Percentiles rank a stretch among this genome's conserved stretches.
Evolutionary conservation across 2,797 vertebrate species (phyloP).

Genomic region (Zalophus californianus): DNA sequence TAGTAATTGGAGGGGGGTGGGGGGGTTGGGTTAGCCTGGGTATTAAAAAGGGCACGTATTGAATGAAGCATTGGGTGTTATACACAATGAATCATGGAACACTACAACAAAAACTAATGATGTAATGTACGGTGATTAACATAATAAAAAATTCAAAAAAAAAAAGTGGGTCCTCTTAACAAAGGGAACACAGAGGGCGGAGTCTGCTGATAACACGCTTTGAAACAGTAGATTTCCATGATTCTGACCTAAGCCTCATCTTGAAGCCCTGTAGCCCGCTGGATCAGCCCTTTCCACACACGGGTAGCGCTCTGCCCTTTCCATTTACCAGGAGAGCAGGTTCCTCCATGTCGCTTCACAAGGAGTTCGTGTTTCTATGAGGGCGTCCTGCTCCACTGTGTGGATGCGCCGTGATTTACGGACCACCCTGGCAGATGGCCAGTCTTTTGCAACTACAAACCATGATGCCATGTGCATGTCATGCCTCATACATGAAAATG

Average conservation of each 20-base stretch:
- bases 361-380: not conserved
- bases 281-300: too few species aligned
- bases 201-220: rapidly evolving
- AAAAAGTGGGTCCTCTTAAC: not conserved
- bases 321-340: not conserved
- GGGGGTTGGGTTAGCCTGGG: too few species aligned
- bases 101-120: too few species aligned
- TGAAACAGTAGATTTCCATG: not conserved
- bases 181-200: not conserved
- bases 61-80: too few species aligned
- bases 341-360: rapidly evolving
- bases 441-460: not conserved
- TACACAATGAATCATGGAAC: too few species aligned
- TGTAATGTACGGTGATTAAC: too few species aligned
- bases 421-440: not conserved
- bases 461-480: not conserved
- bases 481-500: not conserved
- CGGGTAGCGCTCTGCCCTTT: rapidly evolving
- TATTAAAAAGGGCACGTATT: too few species aligned
- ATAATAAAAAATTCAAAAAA: too few species aligned
- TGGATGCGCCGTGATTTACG: not conserved
- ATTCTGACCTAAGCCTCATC: not conserved
- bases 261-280: rapidly evolving
- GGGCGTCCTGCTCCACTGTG: rapidly evolving
- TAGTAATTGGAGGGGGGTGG: too few species aligned